phyloP scores from a whole-genome alignment of 2,888 invertebrate genomes.

The Eupithecia subumbrata region DNA sequence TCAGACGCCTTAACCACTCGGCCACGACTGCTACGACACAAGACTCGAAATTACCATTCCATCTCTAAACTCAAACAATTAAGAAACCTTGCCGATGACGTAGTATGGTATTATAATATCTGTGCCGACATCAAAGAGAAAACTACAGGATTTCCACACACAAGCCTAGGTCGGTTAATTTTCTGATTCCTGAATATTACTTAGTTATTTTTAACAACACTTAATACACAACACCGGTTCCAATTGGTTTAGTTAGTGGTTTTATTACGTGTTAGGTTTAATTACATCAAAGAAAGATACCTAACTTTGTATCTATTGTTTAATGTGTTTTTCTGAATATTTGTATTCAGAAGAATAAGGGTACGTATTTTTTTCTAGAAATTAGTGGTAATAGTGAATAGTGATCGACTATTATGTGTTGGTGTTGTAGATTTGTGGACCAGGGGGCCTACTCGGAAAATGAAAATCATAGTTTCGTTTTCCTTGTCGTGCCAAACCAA shows the following conservation, averaged over 20 bases:
- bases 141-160: neutral
- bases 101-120: no score
- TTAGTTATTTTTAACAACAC: neutral
- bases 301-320: neutral
- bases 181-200: neutral
- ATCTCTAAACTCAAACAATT: neutral
- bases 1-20: conserved; percentile 89
- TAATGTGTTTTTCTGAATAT: neutral
- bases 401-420: no score
- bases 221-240: neutral
- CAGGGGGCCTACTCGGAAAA: no score
- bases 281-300: neutral
- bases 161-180: conserved; percentile 1
- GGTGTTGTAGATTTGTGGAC: no score
- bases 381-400: no score
- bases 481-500: no score
- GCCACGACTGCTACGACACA: conserved; percentile 84
- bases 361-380: no score
- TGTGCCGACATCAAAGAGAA: neutral
- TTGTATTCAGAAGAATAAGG: neutral
- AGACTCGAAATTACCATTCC: conserved; percentile 21
- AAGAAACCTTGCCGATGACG: neutral
- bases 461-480: no score
- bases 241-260: neutral
- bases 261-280: neutral